phyloP scores from a whole-genome alignment of 2,797 vertebrate species.

The Diglossa cyanea region DNA sequence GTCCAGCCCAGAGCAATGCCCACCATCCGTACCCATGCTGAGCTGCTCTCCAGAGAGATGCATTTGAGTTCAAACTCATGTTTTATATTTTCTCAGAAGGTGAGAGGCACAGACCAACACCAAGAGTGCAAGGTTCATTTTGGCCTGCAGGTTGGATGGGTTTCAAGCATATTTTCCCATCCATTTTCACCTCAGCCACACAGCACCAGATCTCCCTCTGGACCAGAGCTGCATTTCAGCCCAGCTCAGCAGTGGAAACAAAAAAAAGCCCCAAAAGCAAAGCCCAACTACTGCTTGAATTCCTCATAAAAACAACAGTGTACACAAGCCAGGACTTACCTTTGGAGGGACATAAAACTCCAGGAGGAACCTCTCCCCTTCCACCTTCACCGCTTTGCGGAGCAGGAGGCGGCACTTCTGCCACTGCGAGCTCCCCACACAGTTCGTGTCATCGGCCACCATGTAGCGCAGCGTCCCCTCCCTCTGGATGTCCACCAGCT shows the following conservation, averaged over 20 bases:
- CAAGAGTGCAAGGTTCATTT: not conserved
- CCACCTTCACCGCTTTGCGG: conserved; percentile 82
- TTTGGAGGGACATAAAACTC: conserved; percentile 97
- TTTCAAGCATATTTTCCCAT: not conserved
- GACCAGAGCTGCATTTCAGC: not conserved
- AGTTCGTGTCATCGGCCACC: conserved; percentile 92
- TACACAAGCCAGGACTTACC: conserved; percentile 72
- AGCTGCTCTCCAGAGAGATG: not conserved
- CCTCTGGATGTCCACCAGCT: conserved; percentile 92
- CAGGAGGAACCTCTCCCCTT: conserved; percentile 90
- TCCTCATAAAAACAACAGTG: not conserved
- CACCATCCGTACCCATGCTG: fast-evolving
- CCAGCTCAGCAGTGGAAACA: not conserved
- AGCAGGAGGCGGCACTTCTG: conserved; percentile 95
- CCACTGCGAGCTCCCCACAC: conserved; percentile 90
- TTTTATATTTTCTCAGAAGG: not conserved
- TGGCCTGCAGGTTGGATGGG: not conserved
- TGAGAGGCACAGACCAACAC: not conserved
- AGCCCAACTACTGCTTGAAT: not conserved
- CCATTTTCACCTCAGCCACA: not conserved
- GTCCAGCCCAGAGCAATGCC: not conserved
- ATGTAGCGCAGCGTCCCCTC: conserved; percentile 93
- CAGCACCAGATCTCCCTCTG: not conserved
- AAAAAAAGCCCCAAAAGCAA: not conserved
- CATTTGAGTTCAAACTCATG: not conserved